phyloP scores from a whole-genome alignment of 2,888 invertebrate genomes.

The Ornithoptera priamus region DNA sequence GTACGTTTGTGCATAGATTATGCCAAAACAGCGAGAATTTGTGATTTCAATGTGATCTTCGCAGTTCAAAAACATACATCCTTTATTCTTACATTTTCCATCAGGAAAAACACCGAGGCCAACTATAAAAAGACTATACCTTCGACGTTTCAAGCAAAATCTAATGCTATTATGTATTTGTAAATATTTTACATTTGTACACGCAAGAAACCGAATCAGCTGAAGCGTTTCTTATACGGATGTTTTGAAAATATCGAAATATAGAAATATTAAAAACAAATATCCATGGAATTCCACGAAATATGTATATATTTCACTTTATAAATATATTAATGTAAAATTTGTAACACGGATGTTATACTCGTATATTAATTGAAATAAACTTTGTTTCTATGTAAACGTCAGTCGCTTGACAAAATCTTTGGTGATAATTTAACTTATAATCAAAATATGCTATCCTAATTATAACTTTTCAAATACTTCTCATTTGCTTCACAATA shows the following conservation, averaged over 20 bases:
- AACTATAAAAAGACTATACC: background rate
- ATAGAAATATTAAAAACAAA: background rate
- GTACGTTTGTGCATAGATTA: background rate
- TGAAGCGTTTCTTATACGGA: background rate
- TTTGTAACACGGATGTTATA: background rate
- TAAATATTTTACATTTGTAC: background rate
- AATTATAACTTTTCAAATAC: background rate
- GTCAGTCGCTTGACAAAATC: background rate
- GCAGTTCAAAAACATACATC: background rate
- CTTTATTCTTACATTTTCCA: background rate
- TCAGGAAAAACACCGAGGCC: background rate
- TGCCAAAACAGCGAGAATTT: background rate
- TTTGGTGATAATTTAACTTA: constrained; percentile 2
- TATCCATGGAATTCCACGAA: background rate
- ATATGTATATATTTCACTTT: background rate
- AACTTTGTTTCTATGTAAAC: background rate
- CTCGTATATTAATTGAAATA: background rate
- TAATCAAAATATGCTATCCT: background rate
- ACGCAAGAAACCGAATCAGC: background rate
- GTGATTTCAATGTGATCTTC: background rate
- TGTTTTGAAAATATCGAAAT: background rate
- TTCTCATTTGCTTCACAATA: constrained; percentile 9
- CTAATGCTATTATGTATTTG: background rate
- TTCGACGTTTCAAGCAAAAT: background rate
- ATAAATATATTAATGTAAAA: background rate